A percentile compares a stretch with the other conserved stretches of the same genome.
These are phyloP conservation scores for Lates calcarifer DNA, from an alignment of 2,113 vertebrate genomes.

Conservation along the genomic window DNA sequence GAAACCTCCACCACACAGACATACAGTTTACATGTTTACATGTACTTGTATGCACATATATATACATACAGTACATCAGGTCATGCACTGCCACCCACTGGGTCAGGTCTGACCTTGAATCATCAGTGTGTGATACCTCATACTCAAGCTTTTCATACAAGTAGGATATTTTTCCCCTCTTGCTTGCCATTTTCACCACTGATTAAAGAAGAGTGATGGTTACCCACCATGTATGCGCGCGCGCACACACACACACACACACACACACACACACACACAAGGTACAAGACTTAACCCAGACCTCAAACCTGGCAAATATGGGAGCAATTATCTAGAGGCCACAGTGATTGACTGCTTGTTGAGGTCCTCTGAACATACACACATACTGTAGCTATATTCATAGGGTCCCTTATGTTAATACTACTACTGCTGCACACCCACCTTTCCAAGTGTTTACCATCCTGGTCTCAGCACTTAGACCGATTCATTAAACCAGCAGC, in stretches of 20 bases:
- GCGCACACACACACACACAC: constrained; percentile 27
- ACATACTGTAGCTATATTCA: constrained; percentile 14
- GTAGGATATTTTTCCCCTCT: constrained; percentile 3
- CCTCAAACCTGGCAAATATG: constrained; percentile 62
- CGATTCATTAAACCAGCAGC: too few species aligned
- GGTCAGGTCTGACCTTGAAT: neutral
- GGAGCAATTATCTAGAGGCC: constrained; percentile 68
- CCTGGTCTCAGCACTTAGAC: neutral
- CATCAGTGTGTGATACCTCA: neutral
- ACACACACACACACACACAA: constrained; percentile 41
- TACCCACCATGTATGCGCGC: too few species aligned
- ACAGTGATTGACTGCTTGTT: constrained; percentile 42
- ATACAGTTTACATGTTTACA: too few species aligned
- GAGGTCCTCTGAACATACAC: constrained; percentile 27
- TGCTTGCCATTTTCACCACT: neutral
- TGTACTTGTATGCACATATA: too few species aligned
- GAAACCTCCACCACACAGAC: neutral
- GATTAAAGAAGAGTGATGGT: neutral
- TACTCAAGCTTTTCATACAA: neutral
- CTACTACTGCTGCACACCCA: neutral
- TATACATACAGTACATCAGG: neutral
- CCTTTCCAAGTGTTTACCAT: neutral
- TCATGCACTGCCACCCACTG: neutral
- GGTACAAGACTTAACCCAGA: constrained; percentile 29
- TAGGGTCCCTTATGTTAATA: constrained; percentile 2